These are phyloP conservation scores for Crocidura indochinensis DNA, from an alignment of 2,797 vertebrate species.

Conservation along the genomic window DNA sequence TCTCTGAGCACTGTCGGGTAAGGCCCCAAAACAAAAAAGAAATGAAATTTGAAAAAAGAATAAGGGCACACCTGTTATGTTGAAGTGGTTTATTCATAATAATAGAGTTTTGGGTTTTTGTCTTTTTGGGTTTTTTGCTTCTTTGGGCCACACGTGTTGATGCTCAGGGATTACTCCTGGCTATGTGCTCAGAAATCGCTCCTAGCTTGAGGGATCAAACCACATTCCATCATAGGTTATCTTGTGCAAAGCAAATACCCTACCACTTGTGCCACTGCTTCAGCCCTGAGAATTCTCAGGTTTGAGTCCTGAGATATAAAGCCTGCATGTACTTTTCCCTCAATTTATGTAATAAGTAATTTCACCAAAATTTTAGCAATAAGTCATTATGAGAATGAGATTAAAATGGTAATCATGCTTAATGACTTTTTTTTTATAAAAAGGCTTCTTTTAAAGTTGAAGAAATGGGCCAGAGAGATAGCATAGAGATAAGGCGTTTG, in stretches of 20 bases:
- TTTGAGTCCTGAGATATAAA: neutral
- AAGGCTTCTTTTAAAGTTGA: conserved; percentile 3
- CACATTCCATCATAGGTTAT: too few species aligned
- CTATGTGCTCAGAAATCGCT: too few species aligned
- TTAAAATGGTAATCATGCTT: neutral
- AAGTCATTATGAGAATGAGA: conserved; percentile 29
- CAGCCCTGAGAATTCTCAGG: neutral
- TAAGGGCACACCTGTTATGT: neutral
- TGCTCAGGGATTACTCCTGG: too few species aligned
- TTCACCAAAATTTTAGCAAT: neutral
- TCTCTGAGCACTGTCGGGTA: too few species aligned
- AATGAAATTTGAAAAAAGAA: neutral
- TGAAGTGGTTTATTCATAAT: neutral
- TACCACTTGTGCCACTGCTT: too few species aligned
- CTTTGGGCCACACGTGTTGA: too few species aligned
- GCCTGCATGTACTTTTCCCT: neutral
- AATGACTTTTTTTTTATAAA: neutral
- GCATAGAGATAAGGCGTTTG: too few species aligned
- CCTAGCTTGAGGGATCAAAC: too few species aligned
- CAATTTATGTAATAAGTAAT: neutral
- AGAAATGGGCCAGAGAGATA: neutral
- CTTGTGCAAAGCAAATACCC: too few species aligned
- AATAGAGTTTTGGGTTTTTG: too few species aligned
- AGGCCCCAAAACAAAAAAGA: too few species aligned
- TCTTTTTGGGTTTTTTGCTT: too few species aligned